Evolutionary conservation across 2,797 vertebrate genomes (phyloP).

Genomic region (Gymnoscopelus microlampas): DNA sequence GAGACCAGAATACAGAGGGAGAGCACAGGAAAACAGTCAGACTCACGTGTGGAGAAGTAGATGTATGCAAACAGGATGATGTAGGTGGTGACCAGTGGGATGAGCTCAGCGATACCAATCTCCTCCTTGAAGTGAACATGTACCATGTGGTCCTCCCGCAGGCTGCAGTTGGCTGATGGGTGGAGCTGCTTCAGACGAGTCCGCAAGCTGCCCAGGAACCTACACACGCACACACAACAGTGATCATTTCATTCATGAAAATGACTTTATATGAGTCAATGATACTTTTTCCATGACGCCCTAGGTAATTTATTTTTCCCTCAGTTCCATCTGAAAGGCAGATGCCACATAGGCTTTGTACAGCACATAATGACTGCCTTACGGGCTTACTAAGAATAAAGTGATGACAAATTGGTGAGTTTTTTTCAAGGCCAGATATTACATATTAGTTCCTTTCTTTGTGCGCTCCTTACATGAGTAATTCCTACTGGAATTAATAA

Average conservation of each 20-base stretch:
- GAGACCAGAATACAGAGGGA: not conserved
- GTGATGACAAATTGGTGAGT: too few relatives aligned
- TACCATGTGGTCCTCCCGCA: constrained; percentile 90
- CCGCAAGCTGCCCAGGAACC: constrained; percentile 91
- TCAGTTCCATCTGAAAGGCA: too few relatives aligned
- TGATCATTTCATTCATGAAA: not conserved
- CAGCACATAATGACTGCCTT: too few relatives aligned
- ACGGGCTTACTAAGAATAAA: too few relatives aligned
- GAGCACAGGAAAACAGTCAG: not conserved
- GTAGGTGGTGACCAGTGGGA: constrained; percentile 97
- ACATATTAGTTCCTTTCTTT: too few relatives aligned
- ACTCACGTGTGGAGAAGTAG: constrained; percentile 97
- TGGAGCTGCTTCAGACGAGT: constrained; percentile 90
- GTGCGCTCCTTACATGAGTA: too few relatives aligned
- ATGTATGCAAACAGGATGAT: constrained; percentile 99
- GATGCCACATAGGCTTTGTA: too few relatives aligned
- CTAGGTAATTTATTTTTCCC: too few relatives aligned
- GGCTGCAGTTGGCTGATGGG: constrained; percentile 92
- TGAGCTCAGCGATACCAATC: constrained; percentile 94
- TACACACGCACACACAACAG: constrained; percentile 46
- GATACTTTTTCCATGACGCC: too few relatives aligned
- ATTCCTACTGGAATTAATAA: too few relatives aligned
- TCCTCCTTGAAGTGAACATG: constrained; percentile 99
- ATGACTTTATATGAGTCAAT: too few relatives aligned
- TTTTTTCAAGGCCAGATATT: too few relatives aligned